Evolutionary conservation across 2,888 invertebrate genomes (phyloP).

Genomic region (Phaedon cochleariae): DNA sequence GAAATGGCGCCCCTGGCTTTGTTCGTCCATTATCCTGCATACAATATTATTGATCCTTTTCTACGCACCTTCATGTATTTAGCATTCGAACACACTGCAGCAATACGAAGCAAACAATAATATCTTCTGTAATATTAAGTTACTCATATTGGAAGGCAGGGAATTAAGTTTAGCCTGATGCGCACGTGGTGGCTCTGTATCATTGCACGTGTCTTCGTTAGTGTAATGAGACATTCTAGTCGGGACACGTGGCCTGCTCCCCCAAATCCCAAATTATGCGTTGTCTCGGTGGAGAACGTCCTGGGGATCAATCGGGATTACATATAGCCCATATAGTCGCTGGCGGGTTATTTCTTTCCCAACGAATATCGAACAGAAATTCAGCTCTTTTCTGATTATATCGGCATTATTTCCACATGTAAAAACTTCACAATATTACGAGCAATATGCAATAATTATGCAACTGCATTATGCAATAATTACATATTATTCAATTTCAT

Average conservation of each 20-base stretch:
- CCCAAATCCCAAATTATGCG: constrained; percentile 46
- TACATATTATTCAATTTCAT: too few species aligned
- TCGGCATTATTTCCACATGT: too few species aligned
- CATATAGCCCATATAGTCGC: constrained; percentile 5
- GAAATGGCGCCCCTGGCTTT: too few species aligned
- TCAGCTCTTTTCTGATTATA: background rate
- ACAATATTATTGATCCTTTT: background rate
- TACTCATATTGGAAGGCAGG: constrained; percentile 43
- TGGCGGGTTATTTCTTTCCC: background rate
- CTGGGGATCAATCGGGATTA: constrained; percentile 17
- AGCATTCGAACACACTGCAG: constrained; percentile 7
- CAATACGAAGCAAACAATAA: constrained; percentile 33
- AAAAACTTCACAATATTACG: too few species aligned
- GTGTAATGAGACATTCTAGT: constrained; percentile 57
- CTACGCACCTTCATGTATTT: background rate
- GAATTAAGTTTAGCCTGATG: constrained; percentile 38
- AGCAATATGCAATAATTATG: too few species aligned
- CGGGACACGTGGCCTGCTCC: constrained; percentile 52
- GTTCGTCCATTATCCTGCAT: too few species aligned
- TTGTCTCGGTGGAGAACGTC: constrained; percentile 21
- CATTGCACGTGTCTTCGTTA: constrained; percentile 58
- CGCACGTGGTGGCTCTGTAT: constrained; percentile 49
- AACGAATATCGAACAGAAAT: background rate
- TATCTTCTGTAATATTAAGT: constrained; percentile 42
- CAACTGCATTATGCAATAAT: too few species aligned